Evolutionary conservation across 2,888 invertebrate species (phyloP), one percentile per base, ranked within the genome.

Genomic region (Drosophila aldrichi): DNA sequence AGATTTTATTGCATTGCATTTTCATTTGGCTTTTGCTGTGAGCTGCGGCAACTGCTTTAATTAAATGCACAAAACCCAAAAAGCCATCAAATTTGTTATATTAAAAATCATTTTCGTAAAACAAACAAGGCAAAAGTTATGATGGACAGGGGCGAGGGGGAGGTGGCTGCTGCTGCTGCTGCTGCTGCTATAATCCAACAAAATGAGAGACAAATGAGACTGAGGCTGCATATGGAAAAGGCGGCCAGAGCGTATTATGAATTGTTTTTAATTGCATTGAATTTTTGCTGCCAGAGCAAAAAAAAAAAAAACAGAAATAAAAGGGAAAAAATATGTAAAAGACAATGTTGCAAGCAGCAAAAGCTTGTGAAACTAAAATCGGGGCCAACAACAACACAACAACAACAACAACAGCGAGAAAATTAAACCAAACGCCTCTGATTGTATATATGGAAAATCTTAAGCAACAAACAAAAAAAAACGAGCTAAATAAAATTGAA

Each of bases 251-350:
- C 51, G 65, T 72, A 85, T 85, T 82, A 85, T 84, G 88, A 85
- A 72, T 84, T 81, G 76, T 87, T 84, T 84, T 88, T 88, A 84
- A 88, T 85, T 88, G 88, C 85, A 84, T 82, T 80, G 85, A 76
- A 81, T 71, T 71, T 79, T 79, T 69, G 72, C 69, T 65, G 44
- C 62, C 61, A 64, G 66, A 16, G 52, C 52, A 20, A 52, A 36
- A 52, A 12, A 38, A 40, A 0, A 6, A 12, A 9, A 6, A 16
- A 14, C 29, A 29, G 1, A 0, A 8, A 32, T n/a, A 34, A 43
- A 32, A 14, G 3, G 12, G 7, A 4, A 55, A 20, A 54, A 12
- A n/a, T 25, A 40, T 34, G 20, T n/a, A n/a, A 52, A 34, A 52
- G 22, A 55, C 63, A 25, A 38, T 48, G 66, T 67, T 29, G 63